phyloP scores from a whole-genome alignment of 2,888 invertebrate species.

The Philhelius pedissequus region DNA sequence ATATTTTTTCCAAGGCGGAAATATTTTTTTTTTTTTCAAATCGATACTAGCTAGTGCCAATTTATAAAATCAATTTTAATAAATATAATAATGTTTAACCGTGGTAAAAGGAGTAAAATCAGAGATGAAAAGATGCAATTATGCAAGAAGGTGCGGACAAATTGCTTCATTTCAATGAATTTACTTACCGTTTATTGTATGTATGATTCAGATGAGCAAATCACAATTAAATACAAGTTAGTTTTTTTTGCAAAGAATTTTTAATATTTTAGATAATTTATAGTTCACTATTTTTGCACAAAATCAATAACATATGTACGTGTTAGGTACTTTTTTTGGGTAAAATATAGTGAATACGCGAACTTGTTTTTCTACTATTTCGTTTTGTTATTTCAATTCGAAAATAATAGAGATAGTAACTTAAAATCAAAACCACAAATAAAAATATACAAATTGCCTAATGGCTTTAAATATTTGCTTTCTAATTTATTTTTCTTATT shows the following conservation, averaged over 20 bases:
- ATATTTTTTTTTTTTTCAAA: not conserved
- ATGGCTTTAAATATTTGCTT: conserved; percentile 13
- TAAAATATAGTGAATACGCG: not conserved
- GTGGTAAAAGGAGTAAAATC: not conserved
- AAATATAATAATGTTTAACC: not conserved
- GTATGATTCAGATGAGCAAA: not conserved
- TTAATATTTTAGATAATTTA: not conserved
- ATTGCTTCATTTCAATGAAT: not conserved
- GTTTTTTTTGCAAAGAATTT: not conserved
- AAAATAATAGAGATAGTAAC: not conserved
- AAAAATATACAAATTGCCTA: not conserved
- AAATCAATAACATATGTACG: conserved; percentile 25
- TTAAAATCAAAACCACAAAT: not conserved
- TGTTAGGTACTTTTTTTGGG: not conserved
- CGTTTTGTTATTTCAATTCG: not conserved
- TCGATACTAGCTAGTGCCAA: not conserved
- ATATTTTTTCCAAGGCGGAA: not conserved
- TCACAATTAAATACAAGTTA: not conserved
- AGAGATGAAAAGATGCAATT: not conserved
- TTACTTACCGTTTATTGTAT: not conserved
- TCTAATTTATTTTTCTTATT: not conserved
- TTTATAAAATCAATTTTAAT: not conserved
- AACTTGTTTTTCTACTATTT: not conserved
- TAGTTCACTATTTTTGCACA: conserved; percentile 19
- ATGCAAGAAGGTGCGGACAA: conserved; percentile 15